Conservation (phyloP, 2,797 vertebrate species). For the Halcyon leucocephala region DNA sequence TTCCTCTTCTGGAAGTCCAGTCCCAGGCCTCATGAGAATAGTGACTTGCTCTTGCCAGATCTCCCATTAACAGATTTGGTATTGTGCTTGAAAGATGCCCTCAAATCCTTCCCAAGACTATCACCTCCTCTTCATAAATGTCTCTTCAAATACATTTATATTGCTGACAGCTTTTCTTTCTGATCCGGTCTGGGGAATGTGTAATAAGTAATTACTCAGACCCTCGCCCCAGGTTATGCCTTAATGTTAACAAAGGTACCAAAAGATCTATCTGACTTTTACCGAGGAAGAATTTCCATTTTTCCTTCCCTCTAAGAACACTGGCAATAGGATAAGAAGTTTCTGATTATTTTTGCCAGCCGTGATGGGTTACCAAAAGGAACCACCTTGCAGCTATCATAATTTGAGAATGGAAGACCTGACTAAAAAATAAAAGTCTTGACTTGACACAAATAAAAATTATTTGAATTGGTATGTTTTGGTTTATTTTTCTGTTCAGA, state of each 20-base stretch:
- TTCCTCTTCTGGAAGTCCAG: background rate
- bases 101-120: background rate
- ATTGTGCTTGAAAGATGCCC: background rate
- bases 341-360: background rate
- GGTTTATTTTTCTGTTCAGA: background rate
- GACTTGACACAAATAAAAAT: background rate
- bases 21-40: background rate
- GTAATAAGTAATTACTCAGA: background rate
- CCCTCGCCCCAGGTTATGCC: background rate
- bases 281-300: background rate
- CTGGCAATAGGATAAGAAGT: background rate
- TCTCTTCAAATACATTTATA: background rate
- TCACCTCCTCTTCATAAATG: background rate
- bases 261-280: background rate
- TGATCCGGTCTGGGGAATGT: background rate
- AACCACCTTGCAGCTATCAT: background rate
- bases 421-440: background rate
- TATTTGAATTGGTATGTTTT: background rate
- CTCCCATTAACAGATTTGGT: background rate
- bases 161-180: background rate
- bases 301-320: background rate
- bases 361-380: background rate
- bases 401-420: background rate
- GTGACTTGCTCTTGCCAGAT: background rate
- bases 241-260: background rate